Evolutionary conservation across 2,888 invertebrate genomes (phyloP), one percentile per base, ranked within the genome.

Genomic region (Diarsia dahlii): DNA sequence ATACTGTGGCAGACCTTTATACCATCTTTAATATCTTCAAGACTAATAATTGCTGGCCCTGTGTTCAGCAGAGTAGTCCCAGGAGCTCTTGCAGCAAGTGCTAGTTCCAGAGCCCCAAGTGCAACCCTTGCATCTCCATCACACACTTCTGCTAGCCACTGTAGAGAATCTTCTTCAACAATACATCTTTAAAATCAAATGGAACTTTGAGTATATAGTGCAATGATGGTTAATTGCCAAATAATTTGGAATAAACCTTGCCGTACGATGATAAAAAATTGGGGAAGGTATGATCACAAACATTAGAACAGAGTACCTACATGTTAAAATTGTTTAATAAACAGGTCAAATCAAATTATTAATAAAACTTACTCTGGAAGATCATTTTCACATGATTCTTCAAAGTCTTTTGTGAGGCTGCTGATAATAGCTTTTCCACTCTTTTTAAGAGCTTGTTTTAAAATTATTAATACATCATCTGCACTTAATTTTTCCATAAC

Each of bases 91-190:
- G 97, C 97, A 76, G 97, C 97, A 10, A 98, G 91, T 1, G 98
- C 97, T 84, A 98, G 94, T 93, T 98, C 98, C 15, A 98, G 94
- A 81, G 98, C 98, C 78, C 98, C 98, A 62, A 98, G 96, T 18
- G 98, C 98, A 87, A 98, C 97, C 85, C 98, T 95, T 10, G 98
- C 98, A 95, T 98, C 98, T 3, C 98, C 98, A 92, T 98, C 98
- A 90, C 98, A 98, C 72, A 98, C 97, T 90, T 98, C 98, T 2
- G 98, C 97, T 69, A 98, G 90, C 97, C 98, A 98, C 74, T 96
- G 94, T 68, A 98, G 89, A 1, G 98, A 98, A 56, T 95, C 95
- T 77, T 96, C 95, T 89, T 98, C 97, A 74, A 96, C 89, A 82
- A 95, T 89, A 72, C 90, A 93, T 80, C 95, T 95, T 69, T 63